A percentile compares a stretch with the other conserved stretches of the same genome.
phyloP scores from a whole-genome alignment of 2,888 invertebrate genomes.

The Trissoscelio sp. region DNA sequence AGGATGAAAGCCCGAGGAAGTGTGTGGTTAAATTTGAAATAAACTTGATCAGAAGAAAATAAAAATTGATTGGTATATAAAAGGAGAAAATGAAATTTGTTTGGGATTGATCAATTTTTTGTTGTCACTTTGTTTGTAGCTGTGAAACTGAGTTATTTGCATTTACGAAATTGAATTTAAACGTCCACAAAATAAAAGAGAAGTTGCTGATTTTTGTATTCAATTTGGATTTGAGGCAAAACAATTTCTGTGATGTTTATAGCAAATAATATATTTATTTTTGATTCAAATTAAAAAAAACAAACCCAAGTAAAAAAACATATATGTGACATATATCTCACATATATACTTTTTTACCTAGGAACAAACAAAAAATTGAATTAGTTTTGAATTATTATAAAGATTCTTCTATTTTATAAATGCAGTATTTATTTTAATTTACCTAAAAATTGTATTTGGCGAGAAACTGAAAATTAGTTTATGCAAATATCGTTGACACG shows the following conservation, averaged over 20 bases:
- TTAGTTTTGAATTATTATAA: too few species aligned
- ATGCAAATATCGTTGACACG: conserved; percentile 32
- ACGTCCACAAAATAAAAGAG: background rate
- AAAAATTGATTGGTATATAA: conserved; percentile 10
- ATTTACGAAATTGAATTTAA: conserved; percentile 33
- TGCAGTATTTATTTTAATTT: too few species aligned
- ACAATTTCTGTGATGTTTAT: conserved; percentile 7
- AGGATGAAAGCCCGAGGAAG: too few species aligned
- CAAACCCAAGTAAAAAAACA: too few species aligned
- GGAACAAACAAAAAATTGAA: too few species aligned
- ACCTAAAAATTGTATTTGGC: too few species aligned
- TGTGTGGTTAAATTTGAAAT: conserved; percentile 14
- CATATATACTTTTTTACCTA: too few species aligned
- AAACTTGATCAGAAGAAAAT: conserved; percentile 23
- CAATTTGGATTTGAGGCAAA: conserved; percentile 5
- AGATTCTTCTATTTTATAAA: too few species aligned
- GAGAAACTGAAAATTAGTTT: conserved; percentile 7
- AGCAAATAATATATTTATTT: too few species aligned
- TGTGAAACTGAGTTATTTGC: conserved; percentile 14
- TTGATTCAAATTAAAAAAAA: too few species aligned
- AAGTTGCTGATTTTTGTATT: conserved; percentile 26
- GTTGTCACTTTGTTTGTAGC: conserved; percentile 10
- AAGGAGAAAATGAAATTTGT: conserved; percentile 30
- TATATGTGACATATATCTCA: too few species aligned
- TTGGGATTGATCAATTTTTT: conserved; percentile 22